Evolutionary conservation across 1,140 invertebrate species (phyloP), one percentile per base, ranked within the genome.

Genomic region (Sogatella furcifera): DNA sequence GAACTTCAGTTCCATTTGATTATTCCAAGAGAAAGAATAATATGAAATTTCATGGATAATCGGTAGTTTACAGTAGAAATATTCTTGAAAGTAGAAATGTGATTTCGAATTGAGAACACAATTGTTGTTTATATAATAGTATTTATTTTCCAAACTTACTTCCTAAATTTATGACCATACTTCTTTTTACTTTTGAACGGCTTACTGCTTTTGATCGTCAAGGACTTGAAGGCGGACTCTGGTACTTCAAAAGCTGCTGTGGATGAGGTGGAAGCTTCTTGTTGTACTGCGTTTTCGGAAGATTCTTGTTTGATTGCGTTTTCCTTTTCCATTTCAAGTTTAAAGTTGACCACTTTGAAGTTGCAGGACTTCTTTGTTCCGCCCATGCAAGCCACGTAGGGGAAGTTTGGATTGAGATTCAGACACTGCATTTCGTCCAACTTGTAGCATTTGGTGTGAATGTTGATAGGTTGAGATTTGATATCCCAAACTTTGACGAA

Each of bases 281-380:
- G 46, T 10, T 5, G 6, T 3, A 5, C 11, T 19, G 21, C 14
- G 17, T 49, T 22, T 19, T 49, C 46, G n/a, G n/a, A n/a, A n/a
- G n/a, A n/a, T n/a, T n/a, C n/a, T n/a, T n/a, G n/a, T n/a, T n/a
- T n/a, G n/a, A n/a, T n/a, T n/a, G n/a, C n/a, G 1, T 17, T 6
- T 49, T 49, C 21, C 14, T 49, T 17, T 11, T 5, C 15, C 46
- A 49, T 49, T 49, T 49, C 46, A 49, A 11, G 46, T 22, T 49
- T 6, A 8, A 49, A 49, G 21, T 95, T 83, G 68, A 84, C 83
- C 4, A 95, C 78, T 66, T 84, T 83, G 59, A 92, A 84, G 74
- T 85, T 85, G 63, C 88, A 80, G 21, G 84, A 80, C 66, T 89
- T 88, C 66, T 89, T 88, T 69, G 92, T 90, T 1, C 92, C 92